Percentiles rank a stretch among this genome's conserved stretches.
Conservation (phyloP, 1,140 invertebrate genomes). For the Drosophila equinoxialis region DNA sequence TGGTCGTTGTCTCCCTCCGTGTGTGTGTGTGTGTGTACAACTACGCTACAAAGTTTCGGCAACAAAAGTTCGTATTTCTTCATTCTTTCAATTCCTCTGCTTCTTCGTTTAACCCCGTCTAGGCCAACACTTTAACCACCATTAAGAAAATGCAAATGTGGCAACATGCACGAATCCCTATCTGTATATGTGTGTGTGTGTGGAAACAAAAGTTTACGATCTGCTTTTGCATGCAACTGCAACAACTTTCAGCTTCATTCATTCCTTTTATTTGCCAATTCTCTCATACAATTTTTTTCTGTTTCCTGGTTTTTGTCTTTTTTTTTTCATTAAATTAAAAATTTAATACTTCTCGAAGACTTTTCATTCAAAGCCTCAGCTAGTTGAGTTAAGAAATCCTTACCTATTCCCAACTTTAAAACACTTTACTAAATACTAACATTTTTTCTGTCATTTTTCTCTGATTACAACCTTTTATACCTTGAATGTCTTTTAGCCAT, state of each 20-base stretch:
- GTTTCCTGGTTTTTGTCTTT: background rate
- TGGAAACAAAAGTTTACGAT: conserved; percentile 7
- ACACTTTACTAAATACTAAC: no score
- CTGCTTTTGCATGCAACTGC: background rate
- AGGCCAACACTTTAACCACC: background rate
- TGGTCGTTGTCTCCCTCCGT: background rate
- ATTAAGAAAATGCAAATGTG: conserved; percentile 8
- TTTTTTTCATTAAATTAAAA: background rate
- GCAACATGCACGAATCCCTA: background rate
- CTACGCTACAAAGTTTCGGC: conserved; percentile 41
- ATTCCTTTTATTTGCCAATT: conserved; percentile 1
- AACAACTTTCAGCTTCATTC: conserved; percentile 7
- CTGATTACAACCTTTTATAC: no score
- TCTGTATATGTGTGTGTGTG: background rate
- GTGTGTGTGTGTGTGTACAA: conserved; percentile 27
- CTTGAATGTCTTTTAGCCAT: no score
- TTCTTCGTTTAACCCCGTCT: no score
- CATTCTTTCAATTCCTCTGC: background rate
- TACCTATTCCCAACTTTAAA: no score
- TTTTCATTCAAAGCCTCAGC: background rate
- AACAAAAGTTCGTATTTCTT: conserved; percentile 24
- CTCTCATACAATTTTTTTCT: background rate
- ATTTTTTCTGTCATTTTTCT: no score
- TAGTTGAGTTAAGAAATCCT: no score
- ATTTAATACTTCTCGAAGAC: background rate